Evolutionary conservation across 2,797 vertebrate genomes (phyloP).

Genomic region (Ficedula albicollis): DNA sequence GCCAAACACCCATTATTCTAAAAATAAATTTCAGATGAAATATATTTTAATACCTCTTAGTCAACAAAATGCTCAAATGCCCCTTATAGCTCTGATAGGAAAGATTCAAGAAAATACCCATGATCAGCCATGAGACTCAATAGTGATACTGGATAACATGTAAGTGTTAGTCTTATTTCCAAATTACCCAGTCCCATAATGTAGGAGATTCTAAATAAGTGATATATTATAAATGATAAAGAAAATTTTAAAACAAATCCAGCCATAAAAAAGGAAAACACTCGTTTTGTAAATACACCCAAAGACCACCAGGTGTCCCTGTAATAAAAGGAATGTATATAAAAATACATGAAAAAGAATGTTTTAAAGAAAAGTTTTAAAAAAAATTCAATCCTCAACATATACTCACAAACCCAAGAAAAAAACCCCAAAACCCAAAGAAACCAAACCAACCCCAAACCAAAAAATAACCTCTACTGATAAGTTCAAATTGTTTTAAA

Average conservation of each 20-base stretch:
- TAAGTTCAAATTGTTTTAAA: not conserved
- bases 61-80: not conserved
- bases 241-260: not conserved
- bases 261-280: not conserved
- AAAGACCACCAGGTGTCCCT: conserved; percentile 48
- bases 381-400: not conserved
- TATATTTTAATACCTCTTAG: not conserved
- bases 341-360: not conserved
- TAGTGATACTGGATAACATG: not conserved
- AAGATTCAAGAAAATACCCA: not conserved
- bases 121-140: not conserved
- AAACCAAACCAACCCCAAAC: not conserved
- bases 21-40: not conserved
- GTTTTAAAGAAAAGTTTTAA: not conserved
- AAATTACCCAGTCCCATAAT: not conserved
- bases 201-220: not conserved
- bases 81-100: not conserved
- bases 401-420: fast-evolving
- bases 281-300: not conserved
- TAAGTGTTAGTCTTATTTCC: not conserved
- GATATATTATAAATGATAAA: not conserved
- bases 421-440: not conserved
- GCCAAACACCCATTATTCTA: not conserved
- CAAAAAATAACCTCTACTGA: fast-evolving
- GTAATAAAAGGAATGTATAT: not conserved